Evolutionary conservation across 2,113 vertebrate genomes (phyloP).

Genomic region (Stigmatopora nigra): DNA sequence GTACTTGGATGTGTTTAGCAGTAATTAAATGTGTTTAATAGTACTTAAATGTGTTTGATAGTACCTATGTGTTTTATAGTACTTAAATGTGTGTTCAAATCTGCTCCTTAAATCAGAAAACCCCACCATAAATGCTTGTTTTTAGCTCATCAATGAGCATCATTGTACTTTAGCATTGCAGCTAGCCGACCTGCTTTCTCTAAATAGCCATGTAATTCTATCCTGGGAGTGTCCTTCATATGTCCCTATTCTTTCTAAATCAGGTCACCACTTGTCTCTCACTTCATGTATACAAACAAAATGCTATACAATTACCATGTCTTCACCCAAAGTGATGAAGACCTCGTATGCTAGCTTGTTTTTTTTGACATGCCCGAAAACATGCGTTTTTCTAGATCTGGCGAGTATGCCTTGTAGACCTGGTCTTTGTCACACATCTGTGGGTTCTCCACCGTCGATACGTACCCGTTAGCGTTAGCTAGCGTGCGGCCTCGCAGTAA

Average conservation of each 20-base stretch:
- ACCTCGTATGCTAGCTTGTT: not conserved
- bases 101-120: not conserved
- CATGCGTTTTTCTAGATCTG: not conserved
- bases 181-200: not conserved
- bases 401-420: constrained; percentile 10
- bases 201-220: too few species aligned
- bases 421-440: constrained; percentile 45
- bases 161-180: not conserved
- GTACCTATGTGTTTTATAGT: too few species aligned
- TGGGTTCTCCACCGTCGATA: constrained; percentile 43
- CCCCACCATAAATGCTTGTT: not conserved
- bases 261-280: too few species aligned
- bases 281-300: too few species aligned
- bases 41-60: too few species aligned
- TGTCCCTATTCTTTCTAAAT: too few species aligned
- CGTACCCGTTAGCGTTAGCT: constrained; percentile 46
- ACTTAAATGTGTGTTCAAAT: too few species aligned
- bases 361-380: not conserved
- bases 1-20: too few species aligned
- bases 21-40: too few species aligned
- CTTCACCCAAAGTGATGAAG: not conserved
- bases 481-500: constrained; percentile 45
- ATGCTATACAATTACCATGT: not conserved
- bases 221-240: too few species aligned
- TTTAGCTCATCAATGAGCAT: not conserved